Evolutionary conservation across 2,888 invertebrate genomes (phyloP).

Genomic region (Cheiracanthium punctorium): DNA sequence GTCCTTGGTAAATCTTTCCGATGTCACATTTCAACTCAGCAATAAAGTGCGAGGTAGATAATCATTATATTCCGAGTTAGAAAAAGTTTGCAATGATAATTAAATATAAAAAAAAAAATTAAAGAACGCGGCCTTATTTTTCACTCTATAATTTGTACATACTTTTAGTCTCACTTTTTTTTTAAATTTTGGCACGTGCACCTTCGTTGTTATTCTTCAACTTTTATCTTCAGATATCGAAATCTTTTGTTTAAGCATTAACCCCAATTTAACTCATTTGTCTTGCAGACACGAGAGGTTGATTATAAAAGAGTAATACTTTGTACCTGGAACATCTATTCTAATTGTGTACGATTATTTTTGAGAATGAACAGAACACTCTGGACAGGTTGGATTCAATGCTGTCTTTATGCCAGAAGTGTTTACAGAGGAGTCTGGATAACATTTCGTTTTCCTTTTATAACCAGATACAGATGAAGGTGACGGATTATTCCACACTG

Average conservation of each 20-base stretch:
- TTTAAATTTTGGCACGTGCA: too few species aligned
- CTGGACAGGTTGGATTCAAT: conserved; percentile 8
- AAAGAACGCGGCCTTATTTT: too few species aligned
- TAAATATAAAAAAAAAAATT: too few species aligned
- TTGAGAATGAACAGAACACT: conserved; percentile 11
- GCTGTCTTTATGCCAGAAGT: conserved; percentile 32
- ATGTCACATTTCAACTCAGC: too few species aligned
- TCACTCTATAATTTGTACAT: too few species aligned
- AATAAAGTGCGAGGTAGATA: too few species aligned
- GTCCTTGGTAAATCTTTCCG: too few species aligned
- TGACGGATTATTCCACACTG: neutral
- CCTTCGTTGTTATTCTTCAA: too few species aligned
- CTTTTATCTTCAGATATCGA: too few species aligned
- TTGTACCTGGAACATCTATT: neutral
- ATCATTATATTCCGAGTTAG: too few species aligned
- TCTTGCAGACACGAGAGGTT: neutral
- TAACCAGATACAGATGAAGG: conserved; percentile 5
- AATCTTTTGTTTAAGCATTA: neutral
- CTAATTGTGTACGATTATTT: conserved; percentile 38
- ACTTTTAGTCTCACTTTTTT: too few species aligned
- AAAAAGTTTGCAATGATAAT: too few species aligned
- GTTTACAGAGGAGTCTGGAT: conserved; percentile 43
- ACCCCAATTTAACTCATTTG: neutral
- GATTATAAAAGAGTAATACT: neutral
- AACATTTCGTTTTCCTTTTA: conserved; percentile 48